A percentile compares a stretch with the other conserved stretches of the same genome.
These are phyloP conservation scores for Dendrocincla fuliginosa DNA, from an alignment of 2,797 vertebrate species.

Conservation along the genomic window DNA sequence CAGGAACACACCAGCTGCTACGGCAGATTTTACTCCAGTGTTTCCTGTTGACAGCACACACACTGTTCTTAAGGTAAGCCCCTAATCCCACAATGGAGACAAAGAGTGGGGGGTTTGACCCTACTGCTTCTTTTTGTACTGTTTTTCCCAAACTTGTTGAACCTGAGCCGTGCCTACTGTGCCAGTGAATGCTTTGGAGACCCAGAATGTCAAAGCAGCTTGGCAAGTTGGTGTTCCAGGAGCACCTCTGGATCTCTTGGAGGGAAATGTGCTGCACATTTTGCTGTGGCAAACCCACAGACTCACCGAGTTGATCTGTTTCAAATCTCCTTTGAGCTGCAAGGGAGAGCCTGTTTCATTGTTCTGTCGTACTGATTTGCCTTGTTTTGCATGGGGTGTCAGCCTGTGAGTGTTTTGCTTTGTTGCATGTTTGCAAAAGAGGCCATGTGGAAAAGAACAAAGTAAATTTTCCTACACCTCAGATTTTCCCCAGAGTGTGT, in stretches of 20 bases:
- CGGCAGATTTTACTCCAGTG: background rate
- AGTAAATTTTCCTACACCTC: background rate
- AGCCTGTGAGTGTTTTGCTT: background rate
- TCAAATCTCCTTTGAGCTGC: background rate
- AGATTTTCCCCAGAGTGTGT: background rate
- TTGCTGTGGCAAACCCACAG: background rate
- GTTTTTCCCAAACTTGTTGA: background rate
- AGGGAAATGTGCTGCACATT: background rate
- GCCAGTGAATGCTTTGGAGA: background rate
- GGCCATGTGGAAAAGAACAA: background rate
- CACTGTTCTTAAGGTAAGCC: background rate
- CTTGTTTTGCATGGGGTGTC: background rate
- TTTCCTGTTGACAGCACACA: background rate
- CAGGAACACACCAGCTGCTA: background rate
- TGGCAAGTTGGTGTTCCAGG: background rate
- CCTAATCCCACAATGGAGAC: rapidly evolving
- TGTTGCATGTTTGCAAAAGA: background rate
- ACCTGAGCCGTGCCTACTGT: background rate
- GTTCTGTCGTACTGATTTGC: background rate
- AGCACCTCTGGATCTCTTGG: background rate
- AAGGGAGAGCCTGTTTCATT: background rate
- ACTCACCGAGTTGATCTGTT: background rate
- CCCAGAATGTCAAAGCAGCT: background rate
- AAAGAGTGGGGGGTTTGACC: background rate
- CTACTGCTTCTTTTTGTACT: background rate